Base-by-base conservation (phyloP, 2,797 vertebrate species). In the Acipenser oxyrinchus region DNA sequence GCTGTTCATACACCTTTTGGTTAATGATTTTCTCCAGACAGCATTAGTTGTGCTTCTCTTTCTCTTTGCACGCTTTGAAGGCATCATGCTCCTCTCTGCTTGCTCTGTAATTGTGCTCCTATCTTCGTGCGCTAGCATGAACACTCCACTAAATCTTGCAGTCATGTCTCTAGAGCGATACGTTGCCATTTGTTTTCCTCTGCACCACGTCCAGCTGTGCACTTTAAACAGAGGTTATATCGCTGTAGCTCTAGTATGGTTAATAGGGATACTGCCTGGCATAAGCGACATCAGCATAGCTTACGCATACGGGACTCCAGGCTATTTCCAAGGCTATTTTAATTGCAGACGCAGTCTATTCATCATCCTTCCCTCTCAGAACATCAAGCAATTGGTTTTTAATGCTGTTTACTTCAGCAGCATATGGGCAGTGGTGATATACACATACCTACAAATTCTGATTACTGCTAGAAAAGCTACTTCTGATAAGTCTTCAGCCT, bases 161-260 rank as follows among this genome's bases (percentile, higher is more conserved):
- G 66, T 61, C 48, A 72, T 70, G 69, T 64, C 66, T n/a, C 50
- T 67, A 37, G 70, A 76, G 49, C 59, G 67, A 1, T 73, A 65
- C 48, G 66, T 73, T 55, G 72, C 74, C 13, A 12, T 73, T 37
- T 71, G 72, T 48, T 66, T 60, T 48, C 72, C 72, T n/a, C 66
- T 73, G 51, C 71, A 69, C 53, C 74, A 73, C 10, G 49, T 64
- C 62, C 66, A 15, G 8, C 63, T 71, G 61, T 73, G 70, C 48
- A 73, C 68, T 1, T 7, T 71, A n/a, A 23, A 7, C 10, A 48
- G 64, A 15, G 70, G 64, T 5, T 66, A 70, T 13, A 48, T 68
- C 23, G 48, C 67, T 3, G 68, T 70, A 4, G 55, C 50, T 9
- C 13, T 65, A 11, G 66, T 73, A 8, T 73, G 71, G 69, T 13